Evolutionary conservation across 2,797 vertebrate species (phyloP).

Genomic region (Mormyrops boulengeri): DNA sequence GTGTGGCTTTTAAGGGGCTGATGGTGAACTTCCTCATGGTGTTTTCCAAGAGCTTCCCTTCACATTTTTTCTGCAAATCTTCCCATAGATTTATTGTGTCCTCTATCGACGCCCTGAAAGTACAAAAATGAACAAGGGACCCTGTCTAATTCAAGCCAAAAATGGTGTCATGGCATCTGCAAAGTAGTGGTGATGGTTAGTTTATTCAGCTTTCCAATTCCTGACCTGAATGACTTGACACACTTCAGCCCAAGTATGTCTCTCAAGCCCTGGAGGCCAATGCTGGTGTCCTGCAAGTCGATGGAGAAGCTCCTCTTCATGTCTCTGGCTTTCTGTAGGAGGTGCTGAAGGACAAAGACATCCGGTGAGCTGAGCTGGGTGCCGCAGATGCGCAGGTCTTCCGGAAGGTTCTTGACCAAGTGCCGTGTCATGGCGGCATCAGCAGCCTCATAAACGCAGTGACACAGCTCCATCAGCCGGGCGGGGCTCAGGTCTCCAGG

Average conservation of each 20-base stretch:
- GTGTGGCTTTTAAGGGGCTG: slow-evolving; percentile 75
- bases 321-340: slow-evolving; percentile 51
- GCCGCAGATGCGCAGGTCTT: slow-evolving; percentile 66
- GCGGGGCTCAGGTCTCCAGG: slow-evolving; percentile 49
- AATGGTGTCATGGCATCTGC: not conserved
- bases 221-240: slow-evolving; percentile 75
- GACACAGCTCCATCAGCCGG: slow-evolving; percentile 72
- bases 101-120: slow-evolving; percentile 72
- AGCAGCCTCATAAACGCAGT: slow-evolving; percentile 68
- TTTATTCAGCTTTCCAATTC: not conserved
- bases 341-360: slow-evolving; percentile 56
- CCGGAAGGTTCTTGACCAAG: slow-evolving; percentile 58
- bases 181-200: not conserved
- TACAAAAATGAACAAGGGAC: slow-evolving; percentile 22
- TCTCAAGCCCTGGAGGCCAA: slow-evolving; percentile 65
- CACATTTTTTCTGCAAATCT: slow-evolving; percentile 57
- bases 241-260: slow-evolving; percentile 65
- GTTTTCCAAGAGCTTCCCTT: slow-evolving; percentile 52
- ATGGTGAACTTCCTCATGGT: slow-evolving; percentile 75
- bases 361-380: slow-evolving; percentile 66
- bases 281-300: slow-evolving; percentile 68
- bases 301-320: slow-evolving; percentile 63
- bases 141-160: not conserved
- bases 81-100: slow-evolving; percentile 77
- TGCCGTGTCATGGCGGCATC: slow-evolving; percentile 49